These are phyloP conservation scores for Epiperipatus broadwayi DNA, from an alignment of 2,888 invertebrate genomes.

Conservation along the genomic window DNA sequence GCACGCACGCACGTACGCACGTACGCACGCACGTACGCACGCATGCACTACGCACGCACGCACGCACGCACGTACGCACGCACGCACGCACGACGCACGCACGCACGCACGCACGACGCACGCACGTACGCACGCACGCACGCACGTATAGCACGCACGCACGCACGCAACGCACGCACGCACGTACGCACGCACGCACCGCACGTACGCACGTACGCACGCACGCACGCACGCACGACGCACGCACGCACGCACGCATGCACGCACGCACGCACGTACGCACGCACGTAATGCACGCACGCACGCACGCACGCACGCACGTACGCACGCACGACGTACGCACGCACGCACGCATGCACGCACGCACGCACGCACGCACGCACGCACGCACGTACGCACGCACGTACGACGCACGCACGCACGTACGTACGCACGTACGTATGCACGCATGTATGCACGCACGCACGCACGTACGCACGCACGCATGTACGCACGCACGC, in stretches of 20 bases:
- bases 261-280: conserved; percentile 3
- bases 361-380: conserved; percentile 4
- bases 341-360: too few relatives aligned
- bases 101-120: too few relatives aligned
- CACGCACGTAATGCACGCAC: conserved; percentile 3
- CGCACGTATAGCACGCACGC: too few relatives aligned
- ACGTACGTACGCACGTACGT: conserved; percentile 5
- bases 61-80: conserved; percentile 14
- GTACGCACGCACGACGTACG: too few relatives aligned
- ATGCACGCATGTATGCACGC: conserved; percentile 8
- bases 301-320: conserved; percentile 1
- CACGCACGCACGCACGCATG: too few relatives aligned
- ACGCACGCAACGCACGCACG: conserved; percentile 8
- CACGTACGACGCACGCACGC: too few relatives aligned
- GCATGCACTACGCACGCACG: conserved; percentile 12
- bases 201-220: conserved; percentile 13
- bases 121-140: conserved; percentile 12
- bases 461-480: conserved; percentile 10
- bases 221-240: too few relatives aligned
- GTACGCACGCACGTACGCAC: conserved; percentile 11
- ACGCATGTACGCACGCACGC: conserved; percentile 7
- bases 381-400: conserved; percentile 16
- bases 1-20: conserved; percentile 12
- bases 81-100: too few relatives aligned
- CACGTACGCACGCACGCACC: conserved; percentile 13